Evolutionary conservation across 92 coral and sea anemone genomes (phyloP).

Genomic region (Umimayanthus kanabou): DNA sequence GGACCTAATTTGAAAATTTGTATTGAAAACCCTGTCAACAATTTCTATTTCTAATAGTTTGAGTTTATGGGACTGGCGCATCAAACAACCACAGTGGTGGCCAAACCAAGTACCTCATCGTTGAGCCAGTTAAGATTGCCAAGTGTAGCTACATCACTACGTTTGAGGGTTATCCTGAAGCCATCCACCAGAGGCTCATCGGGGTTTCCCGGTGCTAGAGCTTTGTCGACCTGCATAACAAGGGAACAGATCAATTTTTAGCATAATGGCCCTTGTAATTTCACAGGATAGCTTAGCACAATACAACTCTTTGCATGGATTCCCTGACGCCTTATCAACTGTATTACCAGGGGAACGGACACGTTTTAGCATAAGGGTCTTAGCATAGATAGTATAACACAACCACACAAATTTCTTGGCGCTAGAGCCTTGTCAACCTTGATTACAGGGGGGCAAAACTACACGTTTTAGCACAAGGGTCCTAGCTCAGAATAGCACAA

Average conservation of each 20-base stretch:
- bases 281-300: too few relatives aligned
- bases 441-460: background rate
- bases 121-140: constrained; percentile 95
- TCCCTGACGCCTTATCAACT: constrained; percentile 85
- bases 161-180: constrained; percentile 75
- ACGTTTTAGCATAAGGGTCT: too few relatives aligned
- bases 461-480: too few relatives aligned
- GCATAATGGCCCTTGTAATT: background rate
- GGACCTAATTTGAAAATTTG: too few relatives aligned
- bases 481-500: too few relatives aligned
- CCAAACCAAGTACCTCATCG: constrained; percentile 72
- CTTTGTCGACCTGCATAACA: constrained; percentile 70
- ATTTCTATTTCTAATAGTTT: too few relatives aligned
- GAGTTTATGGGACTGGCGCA: too few relatives aligned
- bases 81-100: background rate
- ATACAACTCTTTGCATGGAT: constrained; percentile 12
- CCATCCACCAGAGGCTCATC: constrained; percentile 81
- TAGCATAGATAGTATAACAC: too few relatives aligned
- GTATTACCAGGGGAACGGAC: background rate
- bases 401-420: too few relatives aligned
- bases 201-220: constrained; percentile 83
- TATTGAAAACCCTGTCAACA: too few relatives aligned
- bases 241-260: background rate
- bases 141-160: constrained; percentile 88
- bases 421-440: constrained; percentile 66